A percentile compares a stretch with the other conserved stretches of the same genome.
Evolutionary conservation across 2,113 vertebrate genomes (phyloP).

Genomic region (Scartelaos histophorus): DNA sequence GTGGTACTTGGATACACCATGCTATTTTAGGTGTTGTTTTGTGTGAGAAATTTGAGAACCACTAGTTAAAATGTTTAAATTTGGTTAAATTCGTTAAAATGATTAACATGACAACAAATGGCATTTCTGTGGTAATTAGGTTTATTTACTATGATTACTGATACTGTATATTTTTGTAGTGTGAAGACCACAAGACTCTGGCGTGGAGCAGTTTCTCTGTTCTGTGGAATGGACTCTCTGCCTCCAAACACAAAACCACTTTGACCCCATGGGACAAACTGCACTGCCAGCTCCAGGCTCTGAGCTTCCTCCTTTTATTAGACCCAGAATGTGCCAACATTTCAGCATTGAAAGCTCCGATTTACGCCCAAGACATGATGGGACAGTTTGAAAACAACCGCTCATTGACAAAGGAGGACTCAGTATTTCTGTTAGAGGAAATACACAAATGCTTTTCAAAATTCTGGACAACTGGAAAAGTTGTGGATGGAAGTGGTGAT

Average conservation of each 20-base stretch:
- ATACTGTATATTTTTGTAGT: constrained; percentile 42
- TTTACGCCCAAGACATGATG: constrained; percentile 73
- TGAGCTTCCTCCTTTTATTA: constrained; percentile 83
- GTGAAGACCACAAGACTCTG: constrained; percentile 73
- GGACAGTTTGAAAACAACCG: constrained; percentile 68
- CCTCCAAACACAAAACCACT: constrained; percentile 30
- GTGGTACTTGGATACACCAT: no score
- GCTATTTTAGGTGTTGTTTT: no score
- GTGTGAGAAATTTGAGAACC: no score
- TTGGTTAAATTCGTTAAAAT: no score
- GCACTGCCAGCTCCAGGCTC: constrained; percentile 74
- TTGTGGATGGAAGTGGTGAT: neutral
- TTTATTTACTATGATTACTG: no score
- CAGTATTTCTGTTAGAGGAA: constrained; percentile 70
- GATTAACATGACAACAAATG: no score
- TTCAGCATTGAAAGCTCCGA: constrained; percentile 65
- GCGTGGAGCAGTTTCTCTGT: constrained; percentile 78
- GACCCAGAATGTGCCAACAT: constrained; percentile 46
- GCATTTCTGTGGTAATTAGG: no score
- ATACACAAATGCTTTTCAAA: constrained; percentile 38
- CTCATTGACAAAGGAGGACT: constrained; percentile 63
- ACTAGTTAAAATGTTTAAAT: no score
- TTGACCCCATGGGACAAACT: constrained; percentile 54
- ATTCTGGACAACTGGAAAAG: neutral
- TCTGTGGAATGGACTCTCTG: constrained; percentile 78